These are phyloP conservation scores for Hecatera dysodea DNA, from an alignment of 2,888 invertebrate species.

Conservation along the genomic window DNA sequence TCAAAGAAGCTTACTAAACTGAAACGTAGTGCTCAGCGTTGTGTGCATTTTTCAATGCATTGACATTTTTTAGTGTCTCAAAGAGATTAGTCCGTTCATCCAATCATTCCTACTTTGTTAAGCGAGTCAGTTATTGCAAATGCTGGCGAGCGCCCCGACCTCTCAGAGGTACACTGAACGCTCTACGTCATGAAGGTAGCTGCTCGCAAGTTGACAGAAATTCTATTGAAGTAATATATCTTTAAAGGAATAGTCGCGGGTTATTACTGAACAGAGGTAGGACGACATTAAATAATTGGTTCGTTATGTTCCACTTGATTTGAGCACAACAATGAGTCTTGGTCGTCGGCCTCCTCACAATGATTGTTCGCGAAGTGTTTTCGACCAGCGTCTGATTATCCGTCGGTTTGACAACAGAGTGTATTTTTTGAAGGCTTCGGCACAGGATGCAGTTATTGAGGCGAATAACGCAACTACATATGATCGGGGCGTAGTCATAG, in stretches of 20 bases:
- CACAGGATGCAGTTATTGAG: conserved; percentile 41
- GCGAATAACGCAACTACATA: conserved; percentile 33
- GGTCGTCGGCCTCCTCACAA: neutral
- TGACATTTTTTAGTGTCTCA: too few relatives aligned
- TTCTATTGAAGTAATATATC: conserved; percentile 8
- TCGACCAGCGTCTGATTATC: conserved; percentile 10
- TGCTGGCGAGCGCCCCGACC: too few relatives aligned
- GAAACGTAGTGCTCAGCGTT: neutral
- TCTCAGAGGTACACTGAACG: too few relatives aligned
- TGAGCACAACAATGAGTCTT: neutral
- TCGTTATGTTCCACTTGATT: neutral
- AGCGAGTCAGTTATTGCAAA: too few relatives aligned
- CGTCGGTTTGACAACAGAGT: conserved; percentile 1
- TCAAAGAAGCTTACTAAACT: neutral
- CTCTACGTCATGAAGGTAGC: conserved; percentile 21
- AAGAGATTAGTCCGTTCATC: too few relatives aligned
- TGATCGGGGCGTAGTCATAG: neutral
- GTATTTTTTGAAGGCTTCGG: conserved; percentile 15
- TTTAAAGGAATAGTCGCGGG: neutral
- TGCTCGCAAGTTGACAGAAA: neutral
- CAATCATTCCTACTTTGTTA: too few relatives aligned
- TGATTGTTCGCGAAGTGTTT: conserved; percentile 11
- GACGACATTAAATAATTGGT: too few relatives aligned
- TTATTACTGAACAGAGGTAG: too few relatives aligned
- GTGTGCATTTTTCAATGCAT: neutral